Evolutionary conservation across 2,888 invertebrate species (phyloP).

Genomic region (Lasioglossum villosulum): DNA sequence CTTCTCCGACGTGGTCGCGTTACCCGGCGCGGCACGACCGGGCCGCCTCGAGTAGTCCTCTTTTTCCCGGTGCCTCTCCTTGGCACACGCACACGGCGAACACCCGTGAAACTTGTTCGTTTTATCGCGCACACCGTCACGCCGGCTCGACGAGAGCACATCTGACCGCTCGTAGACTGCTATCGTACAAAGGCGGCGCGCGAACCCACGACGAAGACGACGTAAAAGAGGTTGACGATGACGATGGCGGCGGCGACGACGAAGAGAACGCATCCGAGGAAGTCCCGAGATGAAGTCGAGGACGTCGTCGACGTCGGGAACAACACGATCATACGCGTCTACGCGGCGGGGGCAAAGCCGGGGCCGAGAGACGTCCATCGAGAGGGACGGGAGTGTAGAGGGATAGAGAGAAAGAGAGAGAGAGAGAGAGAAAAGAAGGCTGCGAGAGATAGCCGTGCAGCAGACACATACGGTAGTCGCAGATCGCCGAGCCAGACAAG

Average conservation of each 20-base stretch:
- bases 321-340: slow-evolving; percentile 71
- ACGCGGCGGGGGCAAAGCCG: not conserved
- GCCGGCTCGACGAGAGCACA: not conserved
- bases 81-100: not conserved
- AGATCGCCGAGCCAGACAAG: slow-evolving; percentile 83
- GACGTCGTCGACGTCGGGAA: slow-evolving; percentile 64
- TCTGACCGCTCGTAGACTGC: slow-evolving; percentile 19
- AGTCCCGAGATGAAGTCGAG: slow-evolving; percentile 43
- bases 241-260: slow-evolving; percentile 45
- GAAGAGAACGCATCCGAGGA: slow-evolving; percentile 55
- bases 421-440: slow-evolving; percentile 34
- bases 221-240: slow-evolving; percentile 50
- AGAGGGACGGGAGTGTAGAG: not conserved
- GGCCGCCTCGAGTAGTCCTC: slow-evolving; percentile 20
- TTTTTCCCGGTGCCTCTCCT: not conserved
- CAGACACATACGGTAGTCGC: slow-evolving; percentile 84
- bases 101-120: not conserved
- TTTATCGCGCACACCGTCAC: slow-evolving; percentile 10
- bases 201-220: slow-evolving; percentile 52
- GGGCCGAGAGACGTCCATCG: not conserved
- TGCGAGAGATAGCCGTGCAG: slow-evolving; percentile 77
- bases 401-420: slow-evolving; percentile 20
- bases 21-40: not conserved
- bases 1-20: slow-evolving; percentile 1
- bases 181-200: slow-evolving; percentile 62